Conservation (phyloP, 92 coral and sea anemone genomes). For the Epizoanthus ramosus region DNA sequence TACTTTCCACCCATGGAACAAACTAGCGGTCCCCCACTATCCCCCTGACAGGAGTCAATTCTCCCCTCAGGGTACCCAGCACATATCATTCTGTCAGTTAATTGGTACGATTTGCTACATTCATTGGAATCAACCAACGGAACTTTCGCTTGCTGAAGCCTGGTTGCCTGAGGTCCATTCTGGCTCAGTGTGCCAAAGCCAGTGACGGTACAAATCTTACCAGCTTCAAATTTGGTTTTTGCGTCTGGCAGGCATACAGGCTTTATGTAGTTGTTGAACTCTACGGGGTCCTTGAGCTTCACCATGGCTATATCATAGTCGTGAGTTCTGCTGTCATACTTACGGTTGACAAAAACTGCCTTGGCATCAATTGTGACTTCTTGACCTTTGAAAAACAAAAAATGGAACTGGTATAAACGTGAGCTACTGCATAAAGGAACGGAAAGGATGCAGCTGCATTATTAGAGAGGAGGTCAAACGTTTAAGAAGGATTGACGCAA, state of each 20-base stretch:
- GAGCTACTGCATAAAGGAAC: not conserved
- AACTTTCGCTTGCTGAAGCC: conserved; percentile 52
- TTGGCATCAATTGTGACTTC: conserved; percentile 36
- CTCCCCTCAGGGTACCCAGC: conserved; percentile 62
- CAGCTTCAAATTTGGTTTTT: conserved; percentile 35
- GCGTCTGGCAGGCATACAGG: conserved; percentile 59
- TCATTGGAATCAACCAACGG: conserved; percentile 32
- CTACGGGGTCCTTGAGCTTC: conserved; percentile 36
- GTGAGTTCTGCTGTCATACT: not conserved
- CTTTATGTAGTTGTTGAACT: conserved; percentile 48
- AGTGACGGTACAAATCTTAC: conserved; percentile 53
- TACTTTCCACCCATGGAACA: conserved; percentile 54
- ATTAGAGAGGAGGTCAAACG: not conserved
- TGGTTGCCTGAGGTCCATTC: conserved; percentile 44
- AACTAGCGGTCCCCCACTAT: conserved; percentile 75
- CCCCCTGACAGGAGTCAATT: conserved; percentile 70
- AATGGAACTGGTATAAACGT: not conserved
- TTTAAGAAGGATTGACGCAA: too few species aligned
- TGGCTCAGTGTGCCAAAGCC: conserved; percentile 53
- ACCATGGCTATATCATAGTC: conserved; percentile 57
- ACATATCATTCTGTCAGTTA: conserved; percentile 51
- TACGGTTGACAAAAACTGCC: conserved; percentile 32
- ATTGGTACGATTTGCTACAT: conserved; percentile 24
- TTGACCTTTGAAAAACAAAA: conserved; percentile 1
- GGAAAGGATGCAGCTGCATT: not conserved